These are phyloP conservation scores for Unio pictorum DNA, from an alignment of 2,888 invertebrate genomes.

Conservation along the genomic window DNA sequence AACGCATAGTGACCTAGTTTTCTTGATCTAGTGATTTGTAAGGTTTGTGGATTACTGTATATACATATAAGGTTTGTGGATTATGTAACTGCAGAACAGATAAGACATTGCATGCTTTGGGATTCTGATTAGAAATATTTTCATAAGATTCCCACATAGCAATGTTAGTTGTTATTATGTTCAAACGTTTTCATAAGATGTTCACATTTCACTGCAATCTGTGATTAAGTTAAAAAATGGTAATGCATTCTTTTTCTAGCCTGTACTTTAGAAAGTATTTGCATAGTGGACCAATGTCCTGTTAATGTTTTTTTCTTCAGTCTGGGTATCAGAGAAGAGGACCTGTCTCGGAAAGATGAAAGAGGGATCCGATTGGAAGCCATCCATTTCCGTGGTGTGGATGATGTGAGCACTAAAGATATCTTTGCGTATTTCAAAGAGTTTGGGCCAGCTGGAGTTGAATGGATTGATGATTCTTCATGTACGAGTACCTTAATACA, in stretches of 20 bases:
- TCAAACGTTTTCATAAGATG: too few relatives aligned
- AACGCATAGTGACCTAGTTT: too few relatives aligned
- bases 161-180: too few relatives aligned
- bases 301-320: constrained; percentile 63
- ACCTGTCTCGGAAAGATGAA: constrained; percentile 52
- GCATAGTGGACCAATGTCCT: neutral
- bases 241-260: neutral
- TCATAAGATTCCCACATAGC: too few relatives aligned
- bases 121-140: too few relatives aligned
- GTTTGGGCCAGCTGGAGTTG: constrained; percentile 83
- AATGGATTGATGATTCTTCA: constrained; percentile 86
- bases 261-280: neutral
- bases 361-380: constrained; percentile 75
- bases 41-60: too few relatives aligned
- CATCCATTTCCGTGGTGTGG: constrained; percentile 83
- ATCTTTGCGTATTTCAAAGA: constrained; percentile 85
- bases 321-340: constrained; percentile 72
- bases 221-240: neutral
- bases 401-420: constrained; percentile 84
- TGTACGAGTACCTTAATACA: constrained; percentile 74
- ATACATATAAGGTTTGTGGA: too few relatives aligned
- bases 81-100: too few relatives aligned
- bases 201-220: too few relatives aligned
- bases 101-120: too few relatives aligned
- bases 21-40: too few relatives aligned